Base-by-base conservation (phyloP, 2,113 vertebrate species). In the Cololabis saira region DNA sequence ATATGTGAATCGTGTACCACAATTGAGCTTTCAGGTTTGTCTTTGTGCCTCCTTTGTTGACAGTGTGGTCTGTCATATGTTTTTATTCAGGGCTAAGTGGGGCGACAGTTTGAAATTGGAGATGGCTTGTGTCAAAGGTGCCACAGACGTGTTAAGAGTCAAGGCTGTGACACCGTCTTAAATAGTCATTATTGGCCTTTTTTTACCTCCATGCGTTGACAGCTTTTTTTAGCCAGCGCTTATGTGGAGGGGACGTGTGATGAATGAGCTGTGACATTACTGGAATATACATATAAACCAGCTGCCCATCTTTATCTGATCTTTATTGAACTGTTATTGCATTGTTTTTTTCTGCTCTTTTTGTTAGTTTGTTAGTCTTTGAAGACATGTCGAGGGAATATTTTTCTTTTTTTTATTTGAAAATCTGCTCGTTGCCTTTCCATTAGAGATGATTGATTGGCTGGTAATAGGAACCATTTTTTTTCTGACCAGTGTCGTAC, bases 131-230 rank as follows among this genome's bases (percentile, higher is more conserved):
- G 69, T 80, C 57, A 69, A 61, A 64, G 50, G 62, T 78, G 49
- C 62, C 33, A 16, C 33, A 65, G 63, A 67, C 30, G 45, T 53
- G 77, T 61, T 71, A 63, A 69, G 59, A 76, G 67, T 81, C 67
- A 53, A 60, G 63, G 52, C 44, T 72, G 17, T 54, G 64, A 78
- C 49, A 18, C 48, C n/a, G 49, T 61, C 44, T 41, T 75, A 71
- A 67, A 71, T 59, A 75, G 67, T 67, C 17, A 67, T 81, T 85
- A 69, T 71, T 68, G 64, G 65, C 73, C 37, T 68, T 66, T 16
- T n/a, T 59, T 76, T 53, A 40, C 18, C 52, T 41, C 22, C 27
- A 3, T 45, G 17, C 37, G 17, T 58, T 61, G 77, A 80, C 63
- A 63, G 67, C 53, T 74, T 62, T 64, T 41, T 60, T 45, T 27